Conservation (phyloP, 2,888 invertebrate species). For the Lasioglossum pauxillum region DNA sequence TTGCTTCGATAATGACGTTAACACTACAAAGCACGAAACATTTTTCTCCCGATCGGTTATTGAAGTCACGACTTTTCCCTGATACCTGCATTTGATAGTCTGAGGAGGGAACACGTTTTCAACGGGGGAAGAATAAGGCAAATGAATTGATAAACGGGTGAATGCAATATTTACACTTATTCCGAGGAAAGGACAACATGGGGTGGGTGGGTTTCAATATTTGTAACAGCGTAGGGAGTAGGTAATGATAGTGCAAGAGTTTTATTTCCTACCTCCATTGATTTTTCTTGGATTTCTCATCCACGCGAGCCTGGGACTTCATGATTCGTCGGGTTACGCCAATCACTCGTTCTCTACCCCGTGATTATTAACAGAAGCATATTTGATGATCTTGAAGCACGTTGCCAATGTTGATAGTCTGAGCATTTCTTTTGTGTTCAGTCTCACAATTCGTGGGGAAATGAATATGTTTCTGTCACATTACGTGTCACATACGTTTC, state of each 20-base stretch:
- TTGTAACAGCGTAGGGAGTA: too few species aligned
- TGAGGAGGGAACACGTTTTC: neutral
- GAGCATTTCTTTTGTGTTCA: neutral
- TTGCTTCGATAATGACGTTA: neutral
- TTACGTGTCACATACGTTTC: too few species aligned
- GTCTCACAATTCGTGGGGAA: too few species aligned
- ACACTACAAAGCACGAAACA: neutral
- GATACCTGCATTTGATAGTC: neutral
- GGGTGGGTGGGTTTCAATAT: rapidly evolving
- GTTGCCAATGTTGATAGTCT: neutral
- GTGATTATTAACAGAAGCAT: neutral
- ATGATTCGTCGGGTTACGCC: neutral
- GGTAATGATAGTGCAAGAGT: neutral
- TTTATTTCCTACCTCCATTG: neutral
- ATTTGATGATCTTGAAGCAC: neutral
- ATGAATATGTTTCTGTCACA: too few species aligned
- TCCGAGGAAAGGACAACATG: neutral
- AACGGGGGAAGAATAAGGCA: neutral
- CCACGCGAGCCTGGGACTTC: neutral
- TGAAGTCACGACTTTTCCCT: neutral
- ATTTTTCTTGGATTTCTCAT: neutral
- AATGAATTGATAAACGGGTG: neutral
- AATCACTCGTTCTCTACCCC: neutral
- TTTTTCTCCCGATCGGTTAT: neutral
- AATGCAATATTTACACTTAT: neutral